Evolutionary conservation across 2,797 vertebrate genomes (phyloP).

Genomic region (Spinus olivaceus): DNA sequence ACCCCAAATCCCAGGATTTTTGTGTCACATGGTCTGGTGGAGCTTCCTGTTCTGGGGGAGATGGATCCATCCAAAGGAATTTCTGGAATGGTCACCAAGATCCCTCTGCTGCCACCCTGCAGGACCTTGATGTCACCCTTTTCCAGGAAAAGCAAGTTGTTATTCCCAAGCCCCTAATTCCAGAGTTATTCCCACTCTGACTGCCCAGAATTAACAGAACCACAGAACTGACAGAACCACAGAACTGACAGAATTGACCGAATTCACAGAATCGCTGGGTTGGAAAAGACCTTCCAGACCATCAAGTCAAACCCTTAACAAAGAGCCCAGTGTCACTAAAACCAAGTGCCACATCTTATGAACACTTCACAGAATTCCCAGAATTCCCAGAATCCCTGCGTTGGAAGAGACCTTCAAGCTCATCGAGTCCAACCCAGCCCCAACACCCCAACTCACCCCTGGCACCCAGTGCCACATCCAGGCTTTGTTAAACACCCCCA

Average conservation of each 20-base stretch:
- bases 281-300: neutral
- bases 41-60: neutral
- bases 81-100: neutral
- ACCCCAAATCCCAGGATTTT: neutral
- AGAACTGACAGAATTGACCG: neutral
- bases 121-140: neutral
- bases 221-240: neutral
- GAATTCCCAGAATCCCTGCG: no score
- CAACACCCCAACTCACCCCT: no score
- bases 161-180: neutral
- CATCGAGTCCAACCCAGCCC: no score
- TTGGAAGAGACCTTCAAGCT: no score
- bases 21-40: rapidly evolving
- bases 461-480: no score
- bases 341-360: no score
- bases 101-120: neutral
- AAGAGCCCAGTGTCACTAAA: no score
- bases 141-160: neutral
- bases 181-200: neutral
- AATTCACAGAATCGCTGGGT: no score
- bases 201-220: neutral
- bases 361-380: no score
- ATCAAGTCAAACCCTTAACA: no score
- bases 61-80: neutral
- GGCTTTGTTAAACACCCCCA: no score